Percentiles rank a stretch among this genome's conserved stretches.
phyloP scores from a whole-genome alignment of 1,140 invertebrate genomes.

The Eueides isabella region DNA sequence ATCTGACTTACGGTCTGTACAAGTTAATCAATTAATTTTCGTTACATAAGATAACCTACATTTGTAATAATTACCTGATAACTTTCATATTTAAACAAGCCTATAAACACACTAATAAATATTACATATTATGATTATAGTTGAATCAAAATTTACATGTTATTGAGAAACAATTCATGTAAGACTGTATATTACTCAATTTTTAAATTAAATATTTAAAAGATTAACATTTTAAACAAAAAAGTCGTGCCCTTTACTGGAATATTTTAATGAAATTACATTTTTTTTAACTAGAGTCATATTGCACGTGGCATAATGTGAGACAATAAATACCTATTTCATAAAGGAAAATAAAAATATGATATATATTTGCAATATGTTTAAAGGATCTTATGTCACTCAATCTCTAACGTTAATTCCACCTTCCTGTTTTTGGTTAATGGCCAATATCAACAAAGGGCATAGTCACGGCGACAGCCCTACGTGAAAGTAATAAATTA shows the following conservation, averaged over 20 bases:
- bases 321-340: no score
- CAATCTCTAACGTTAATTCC: conserved; percentile 4
- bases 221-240: background rate
- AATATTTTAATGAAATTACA: no score
- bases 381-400: conserved; percentile 8
- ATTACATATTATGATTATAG: background rate
- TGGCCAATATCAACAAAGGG: conserved; percentile 34
- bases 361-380: background rate
- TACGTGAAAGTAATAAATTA: background rate
- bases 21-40: background rate
- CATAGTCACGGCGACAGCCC: background rate
- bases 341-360: background rate
- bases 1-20: background rate
- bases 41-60: background rate
- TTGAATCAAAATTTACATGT: conserved; percentile 2
- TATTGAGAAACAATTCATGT: conserved; percentile 7
- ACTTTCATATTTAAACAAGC: background rate
- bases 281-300: no score
- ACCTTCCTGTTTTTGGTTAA: conserved; percentile 29
- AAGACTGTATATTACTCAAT: background rate
- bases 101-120: conserved; percentile 7
- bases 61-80: background rate
- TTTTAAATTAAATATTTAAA: background rate
- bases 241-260: no score
- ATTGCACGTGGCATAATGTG: no score